Conservation (phyloP, 2,113 vertebrate species). For the Zeus faber region DNA sequence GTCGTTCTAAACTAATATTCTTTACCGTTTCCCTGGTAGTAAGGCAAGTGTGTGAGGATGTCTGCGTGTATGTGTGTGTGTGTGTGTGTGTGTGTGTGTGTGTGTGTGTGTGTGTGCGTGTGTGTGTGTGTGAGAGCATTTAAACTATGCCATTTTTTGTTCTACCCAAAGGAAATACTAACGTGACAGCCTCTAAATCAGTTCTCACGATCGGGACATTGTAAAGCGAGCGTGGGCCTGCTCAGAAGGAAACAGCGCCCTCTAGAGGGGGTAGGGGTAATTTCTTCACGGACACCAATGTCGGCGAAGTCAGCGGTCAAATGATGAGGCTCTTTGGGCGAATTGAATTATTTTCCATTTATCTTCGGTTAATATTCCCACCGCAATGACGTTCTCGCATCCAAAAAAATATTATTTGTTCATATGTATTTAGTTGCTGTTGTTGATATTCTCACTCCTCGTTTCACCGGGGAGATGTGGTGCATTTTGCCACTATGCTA, state of each 20-base stretch:
- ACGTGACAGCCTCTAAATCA: no score
- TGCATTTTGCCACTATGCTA: conserved; percentile 58
- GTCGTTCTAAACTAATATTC: conserved; percentile 25
- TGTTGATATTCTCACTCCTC: conserved; percentile 11
- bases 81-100: conserved; percentile 13
- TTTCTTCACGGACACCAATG: no score
- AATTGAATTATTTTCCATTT: no score
- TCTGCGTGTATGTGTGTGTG: conserved; percentile 14
- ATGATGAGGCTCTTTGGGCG: no score
- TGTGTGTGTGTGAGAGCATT: conserved; percentile 24
- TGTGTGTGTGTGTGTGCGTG: background rate
- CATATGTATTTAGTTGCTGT: no score
- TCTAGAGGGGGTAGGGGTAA: conserved; percentile 3
- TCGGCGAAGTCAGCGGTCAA: no score
- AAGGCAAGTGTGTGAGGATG: conserved; percentile 32
- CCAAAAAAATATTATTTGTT: background rate
- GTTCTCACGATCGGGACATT: no score
- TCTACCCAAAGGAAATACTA: no score
- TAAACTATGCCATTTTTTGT: no score
- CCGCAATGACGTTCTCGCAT: no score
- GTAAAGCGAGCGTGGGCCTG: background rate
- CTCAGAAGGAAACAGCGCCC: conserved; percentile 1
- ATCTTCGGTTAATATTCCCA: no score
- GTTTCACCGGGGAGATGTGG: background rate
- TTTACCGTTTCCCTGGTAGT: conserved; percentile 40